These are phyloP conservation scores for Leistus spinibarbis DNA, from an alignment of 2,888 invertebrate species.

Conservation along the genomic window DNA sequence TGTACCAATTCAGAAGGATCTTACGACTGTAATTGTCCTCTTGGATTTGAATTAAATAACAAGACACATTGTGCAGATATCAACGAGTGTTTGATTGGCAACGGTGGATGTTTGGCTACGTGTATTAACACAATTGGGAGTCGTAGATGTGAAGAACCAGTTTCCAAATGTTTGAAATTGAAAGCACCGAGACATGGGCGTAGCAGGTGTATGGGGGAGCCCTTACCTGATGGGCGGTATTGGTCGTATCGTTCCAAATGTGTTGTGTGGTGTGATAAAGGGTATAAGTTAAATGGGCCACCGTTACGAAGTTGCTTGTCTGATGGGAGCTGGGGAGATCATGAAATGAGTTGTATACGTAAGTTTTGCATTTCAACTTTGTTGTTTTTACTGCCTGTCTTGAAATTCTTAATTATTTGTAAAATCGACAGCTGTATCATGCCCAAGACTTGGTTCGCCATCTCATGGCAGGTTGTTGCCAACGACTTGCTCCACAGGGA, in stretches of 20 bases:
- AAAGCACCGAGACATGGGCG: conserved; percentile 47
- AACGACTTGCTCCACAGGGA: conserved; percentile 59
- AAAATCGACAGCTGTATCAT: conserved; percentile 54
- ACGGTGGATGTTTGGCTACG: conserved; percentile 68
- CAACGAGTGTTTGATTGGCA: conserved; percentile 64
- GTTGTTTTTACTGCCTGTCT: conserved; percentile 14
- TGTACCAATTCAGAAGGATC: conserved; percentile 63
- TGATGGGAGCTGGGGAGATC: conserved; percentile 60
- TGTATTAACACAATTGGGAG: conserved; percentile 63
- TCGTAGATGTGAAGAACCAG: conserved; percentile 54
- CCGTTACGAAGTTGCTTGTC: conserved; percentile 60
- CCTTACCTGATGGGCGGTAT: conserved; percentile 42
- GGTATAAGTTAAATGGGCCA: conserved; percentile 62
- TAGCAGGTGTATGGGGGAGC: conserved; percentile 47
- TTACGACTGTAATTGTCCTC: conserved; percentile 59
- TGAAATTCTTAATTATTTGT: conserved; percentile 41
- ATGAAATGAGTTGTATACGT: conserved; percentile 61
- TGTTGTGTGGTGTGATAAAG: conserved; percentile 60
- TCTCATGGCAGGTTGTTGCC: conserved; percentile 62
- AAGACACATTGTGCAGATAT: conserved; percentile 58
- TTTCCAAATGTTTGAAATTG: conserved; percentile 47
- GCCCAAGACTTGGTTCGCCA: conserved; percentile 59
- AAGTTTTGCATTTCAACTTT: conserved; percentile 50
- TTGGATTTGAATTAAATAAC: conserved; percentile 54
- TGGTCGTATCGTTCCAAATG: conserved; percentile 57